Evolutionary conservation across 2,888 invertebrate species (phyloP).

Genomic region (Synanthedon myopaeformis): DNA sequence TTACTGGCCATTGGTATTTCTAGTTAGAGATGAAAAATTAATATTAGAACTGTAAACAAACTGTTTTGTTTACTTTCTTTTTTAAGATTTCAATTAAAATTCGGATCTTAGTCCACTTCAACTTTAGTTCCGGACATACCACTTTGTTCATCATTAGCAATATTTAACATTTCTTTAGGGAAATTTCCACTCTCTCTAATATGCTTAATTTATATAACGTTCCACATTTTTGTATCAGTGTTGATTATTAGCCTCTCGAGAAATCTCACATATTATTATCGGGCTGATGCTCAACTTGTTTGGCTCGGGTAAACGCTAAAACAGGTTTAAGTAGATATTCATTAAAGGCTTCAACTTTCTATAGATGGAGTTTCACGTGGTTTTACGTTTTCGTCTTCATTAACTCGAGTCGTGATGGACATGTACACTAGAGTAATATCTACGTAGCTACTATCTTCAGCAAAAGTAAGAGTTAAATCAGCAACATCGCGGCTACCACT

Average conservation of each 20-base stretch:
- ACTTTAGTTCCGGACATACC: conserved; percentile 1
- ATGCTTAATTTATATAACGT: conserved; percentile 32
- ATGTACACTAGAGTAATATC: too few species aligned
- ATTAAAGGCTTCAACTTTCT: conserved; percentile 42
- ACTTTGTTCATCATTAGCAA: conserved; percentile 5
- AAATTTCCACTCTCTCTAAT: conserved; percentile 28
- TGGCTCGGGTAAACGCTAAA: conserved; percentile 18
- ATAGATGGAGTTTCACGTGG: conserved; percentile 20
- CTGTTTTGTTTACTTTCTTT: not conserved
- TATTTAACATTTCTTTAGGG: conserved; percentile 12
- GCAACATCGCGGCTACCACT: too few species aligned
- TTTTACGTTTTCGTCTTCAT: conserved; percentile 5
- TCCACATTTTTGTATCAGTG: conserved; percentile 35
- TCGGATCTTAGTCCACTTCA: not conserved
- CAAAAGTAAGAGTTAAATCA: not conserved
- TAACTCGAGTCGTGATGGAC: not conserved
- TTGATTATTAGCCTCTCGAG: conserved; percentile 29
- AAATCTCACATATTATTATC: conserved; percentile 24
- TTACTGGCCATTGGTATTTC: not conserved
- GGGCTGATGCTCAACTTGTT: conserved; percentile 16
- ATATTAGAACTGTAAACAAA: not conserved
- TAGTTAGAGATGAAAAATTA: not conserved
- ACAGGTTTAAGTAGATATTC: conserved; percentile 40
- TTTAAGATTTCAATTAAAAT: not conserved
- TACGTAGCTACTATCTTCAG: not conserved